These are phyloP conservation scores for Hyperopisus bebe DNA, from an alignment of 2,113 vertebrate species.

Conservation along the genomic window DNA sequence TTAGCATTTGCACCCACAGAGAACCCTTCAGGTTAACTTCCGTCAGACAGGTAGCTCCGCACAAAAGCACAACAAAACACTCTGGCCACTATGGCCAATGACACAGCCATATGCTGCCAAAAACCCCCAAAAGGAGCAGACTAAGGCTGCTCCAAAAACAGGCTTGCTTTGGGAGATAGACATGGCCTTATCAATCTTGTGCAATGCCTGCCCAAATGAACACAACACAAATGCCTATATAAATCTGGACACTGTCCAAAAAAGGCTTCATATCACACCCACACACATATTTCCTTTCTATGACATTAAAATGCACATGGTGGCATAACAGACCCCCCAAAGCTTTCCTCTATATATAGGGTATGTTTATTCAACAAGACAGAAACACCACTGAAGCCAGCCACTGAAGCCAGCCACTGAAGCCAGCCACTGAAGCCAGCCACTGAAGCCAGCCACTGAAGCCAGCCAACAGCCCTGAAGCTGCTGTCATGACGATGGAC, in stretches of 20 bases:
- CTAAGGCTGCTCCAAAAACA: not conserved
- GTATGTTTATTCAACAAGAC: not conserved
- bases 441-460: too few species aligned
- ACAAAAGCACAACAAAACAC: not conserved
- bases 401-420: not conserved
- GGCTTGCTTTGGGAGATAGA: not conserved
- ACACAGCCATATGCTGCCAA: not conserved
- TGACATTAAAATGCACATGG: not conserved
- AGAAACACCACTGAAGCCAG: not conserved
- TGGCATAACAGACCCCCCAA: not conserved
- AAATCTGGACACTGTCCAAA: not conserved
- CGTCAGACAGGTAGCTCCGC: not conserved
- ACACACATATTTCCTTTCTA: not conserved
- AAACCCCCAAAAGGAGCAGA: not conserved
- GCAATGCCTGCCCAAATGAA: not conserved
- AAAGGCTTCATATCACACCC: not conserved
- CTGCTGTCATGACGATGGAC: not conserved
- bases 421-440: too few species aligned
- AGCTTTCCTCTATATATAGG: not conserved
- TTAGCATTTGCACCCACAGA: not conserved
- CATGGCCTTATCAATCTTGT: not conserved
- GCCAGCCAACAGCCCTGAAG: not conserved
- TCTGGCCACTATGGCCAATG: not conserved
- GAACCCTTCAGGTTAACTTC: not conserved
- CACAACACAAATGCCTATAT: not conserved